Conservation (phyloP, 2,888 invertebrate genomes). For the Dasysyrphus tricinctus region DNA sequence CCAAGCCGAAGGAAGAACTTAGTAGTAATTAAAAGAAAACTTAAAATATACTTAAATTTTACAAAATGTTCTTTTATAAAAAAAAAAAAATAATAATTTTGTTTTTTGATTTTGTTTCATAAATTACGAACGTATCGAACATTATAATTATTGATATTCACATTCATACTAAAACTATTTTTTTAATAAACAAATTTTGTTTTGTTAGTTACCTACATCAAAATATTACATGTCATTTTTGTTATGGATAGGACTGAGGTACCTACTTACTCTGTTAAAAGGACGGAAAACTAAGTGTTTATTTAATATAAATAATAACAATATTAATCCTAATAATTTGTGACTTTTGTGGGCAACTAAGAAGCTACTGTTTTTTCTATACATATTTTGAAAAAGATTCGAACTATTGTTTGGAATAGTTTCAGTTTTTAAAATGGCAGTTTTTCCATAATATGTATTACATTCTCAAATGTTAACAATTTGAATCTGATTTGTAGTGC, state of each 20-base stretch:
- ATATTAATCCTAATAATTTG: constrained; percentile 38
- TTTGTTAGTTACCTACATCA: background rate
- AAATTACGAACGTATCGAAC: too few species aligned
- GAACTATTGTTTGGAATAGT: background rate
- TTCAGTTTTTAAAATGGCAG: background rate
- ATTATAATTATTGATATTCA: background rate
- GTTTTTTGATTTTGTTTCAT: background rate
- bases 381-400: background rate
- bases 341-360: constrained; percentile 50
- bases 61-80: background rate
- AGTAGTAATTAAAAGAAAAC: background rate
- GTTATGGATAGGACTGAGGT: background rate
- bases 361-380: background rate
- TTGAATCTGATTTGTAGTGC: background rate
- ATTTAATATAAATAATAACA: constrained; percentile 42
- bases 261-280: constrained; percentile 26
- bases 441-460: constrained; percentile 2
- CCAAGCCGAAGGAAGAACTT: constrained; percentile 42
- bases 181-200: background rate
- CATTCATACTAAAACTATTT: background rate
- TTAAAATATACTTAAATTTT: background rate
- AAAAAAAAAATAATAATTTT: background rate
- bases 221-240: background rate
- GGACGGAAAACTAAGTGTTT: constrained; percentile 67
- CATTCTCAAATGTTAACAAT: constrained; percentile 3